Conservation (phyloP, 2,888 invertebrate genomes). For the Amorpha juglandis region DNA sequence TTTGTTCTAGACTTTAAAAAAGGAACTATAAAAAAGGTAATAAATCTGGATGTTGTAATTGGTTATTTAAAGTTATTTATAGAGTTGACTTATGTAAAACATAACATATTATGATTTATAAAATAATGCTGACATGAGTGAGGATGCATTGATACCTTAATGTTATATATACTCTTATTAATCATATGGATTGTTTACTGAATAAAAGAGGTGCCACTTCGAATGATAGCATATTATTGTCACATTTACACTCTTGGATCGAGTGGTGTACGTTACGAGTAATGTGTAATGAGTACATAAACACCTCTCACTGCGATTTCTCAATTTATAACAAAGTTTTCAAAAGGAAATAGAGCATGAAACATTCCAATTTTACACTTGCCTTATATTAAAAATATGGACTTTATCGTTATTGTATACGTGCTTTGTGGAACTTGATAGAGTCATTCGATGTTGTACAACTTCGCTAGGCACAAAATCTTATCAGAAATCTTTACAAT, state of each 20-base stretch:
- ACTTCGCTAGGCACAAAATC: slow-evolving; percentile 50
- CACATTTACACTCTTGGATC: slow-evolving; percentile 14
- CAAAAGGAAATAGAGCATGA: slow-evolving; percentile 65
- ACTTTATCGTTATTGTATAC: slow-evolving; percentile 22
- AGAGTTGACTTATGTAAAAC: too few relatives aligned
- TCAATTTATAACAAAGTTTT: slow-evolving; percentile 59
- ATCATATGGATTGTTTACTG: neutral
- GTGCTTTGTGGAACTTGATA: slow-evolving; percentile 31
- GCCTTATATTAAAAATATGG: slow-evolving; percentile 33
- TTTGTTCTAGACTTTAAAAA: too few relatives aligned
- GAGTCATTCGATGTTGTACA: slow-evolving; percentile 35
- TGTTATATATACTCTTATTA: neutral
- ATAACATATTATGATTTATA: neutral
- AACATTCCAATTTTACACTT: slow-evolving; percentile 45
- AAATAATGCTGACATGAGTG: neutral
- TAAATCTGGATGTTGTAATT: too few relatives aligned
- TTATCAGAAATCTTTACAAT: slow-evolving; percentile 78
- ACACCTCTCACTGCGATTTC: slow-evolving; percentile 63
- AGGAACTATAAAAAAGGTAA: too few relatives aligned
- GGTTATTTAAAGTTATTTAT: too few relatives aligned
- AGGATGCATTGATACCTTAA: neutral
- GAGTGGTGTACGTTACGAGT: slow-evolving; percentile 40
- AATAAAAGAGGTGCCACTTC: neutral
- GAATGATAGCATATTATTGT: slow-evolving; percentile 4
- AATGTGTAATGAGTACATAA: slow-evolving; percentile 47